A percentile compares a stretch with the other conserved stretches of the same genome.
phyloP scores from a whole-genome alignment of 2,113 vertebrate species.

The Chaetodon trifascialis region DNA sequence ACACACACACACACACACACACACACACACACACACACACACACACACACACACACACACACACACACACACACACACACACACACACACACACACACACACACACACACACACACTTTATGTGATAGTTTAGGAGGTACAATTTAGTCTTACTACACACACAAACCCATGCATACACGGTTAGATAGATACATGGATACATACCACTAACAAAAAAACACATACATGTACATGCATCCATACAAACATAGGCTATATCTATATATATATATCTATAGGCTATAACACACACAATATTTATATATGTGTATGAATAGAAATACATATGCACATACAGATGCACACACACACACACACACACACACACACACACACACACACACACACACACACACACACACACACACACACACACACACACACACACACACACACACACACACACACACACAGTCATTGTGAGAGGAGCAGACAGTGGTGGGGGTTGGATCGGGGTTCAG shows the following conservation, averaged over 20 bases:
- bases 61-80: neutral
- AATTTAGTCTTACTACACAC: conserved; percentile 5
- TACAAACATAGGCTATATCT: neutral
- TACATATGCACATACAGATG: neutral
- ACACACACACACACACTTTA: neutral
- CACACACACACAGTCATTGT: conserved; percentile 6
- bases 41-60: conserved; percentile 12
- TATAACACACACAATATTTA: neutral
- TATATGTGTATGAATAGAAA: neutral
- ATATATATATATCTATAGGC: neutral
- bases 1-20: neutral
- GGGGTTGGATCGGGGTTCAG: conserved; percentile 47
- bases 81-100: too few species aligned
- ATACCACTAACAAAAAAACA: too few species aligned
- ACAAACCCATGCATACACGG: neutral
- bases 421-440: neutral
- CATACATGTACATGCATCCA: neutral
- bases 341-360: neutral
- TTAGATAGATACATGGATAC: neutral
- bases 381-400: conserved; percentile 1
- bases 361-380: neutral
- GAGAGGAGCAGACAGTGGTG: conserved; percentile 40
- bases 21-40: too few species aligned
- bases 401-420: neutral
- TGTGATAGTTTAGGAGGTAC: neutral